A percentile compares a stretch with the other conserved stretches of the same genome.
Conservation (phyloP, 2,797 vertebrate genomes). For the Streptopelia turtur region DNA sequence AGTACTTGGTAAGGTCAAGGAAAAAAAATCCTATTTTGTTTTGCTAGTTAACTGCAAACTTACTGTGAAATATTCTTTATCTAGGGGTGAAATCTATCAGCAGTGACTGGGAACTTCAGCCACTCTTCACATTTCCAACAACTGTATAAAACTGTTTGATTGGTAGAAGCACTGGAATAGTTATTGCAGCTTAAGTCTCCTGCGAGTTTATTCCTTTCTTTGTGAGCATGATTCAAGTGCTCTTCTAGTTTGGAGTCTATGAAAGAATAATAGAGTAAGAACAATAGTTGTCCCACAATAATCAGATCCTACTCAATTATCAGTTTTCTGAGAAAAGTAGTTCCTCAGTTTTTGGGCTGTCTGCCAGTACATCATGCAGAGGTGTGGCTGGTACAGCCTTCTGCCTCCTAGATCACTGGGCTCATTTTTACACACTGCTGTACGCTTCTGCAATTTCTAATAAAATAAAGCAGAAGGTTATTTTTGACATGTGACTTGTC, state of each 20-base stretch:
- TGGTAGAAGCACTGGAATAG: not conserved
- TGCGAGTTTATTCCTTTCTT: not conserved
- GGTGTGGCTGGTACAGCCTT: not conserved
- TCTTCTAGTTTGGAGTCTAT: not conserved
- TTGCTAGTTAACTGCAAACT: not conserved
- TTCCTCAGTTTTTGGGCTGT: not conserved
- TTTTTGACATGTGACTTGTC: not conserved
- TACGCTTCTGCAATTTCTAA: not conserved
- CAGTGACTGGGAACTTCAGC: not conserved
- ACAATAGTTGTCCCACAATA: not conserved
- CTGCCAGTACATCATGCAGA: not conserved
- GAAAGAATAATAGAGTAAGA: not conserved
- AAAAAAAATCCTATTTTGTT: not conserved
- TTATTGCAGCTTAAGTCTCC: not conserved
- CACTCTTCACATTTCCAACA: not conserved
- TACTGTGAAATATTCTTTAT: not conserved
- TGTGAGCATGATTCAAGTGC: not conserved
- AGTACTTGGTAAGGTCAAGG: conserved; percentile 89
- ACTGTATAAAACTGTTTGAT: not conserved
- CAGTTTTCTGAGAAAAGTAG: not conserved
- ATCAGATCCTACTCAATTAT: not conserved
- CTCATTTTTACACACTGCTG: not conserved
- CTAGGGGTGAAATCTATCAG: not conserved
- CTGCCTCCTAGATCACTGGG: not conserved
- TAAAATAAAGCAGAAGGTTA: not conserved